phyloP scores from a whole-genome alignment of 2,113 vertebrate genomes.

The Saguinus midas region DNA sequence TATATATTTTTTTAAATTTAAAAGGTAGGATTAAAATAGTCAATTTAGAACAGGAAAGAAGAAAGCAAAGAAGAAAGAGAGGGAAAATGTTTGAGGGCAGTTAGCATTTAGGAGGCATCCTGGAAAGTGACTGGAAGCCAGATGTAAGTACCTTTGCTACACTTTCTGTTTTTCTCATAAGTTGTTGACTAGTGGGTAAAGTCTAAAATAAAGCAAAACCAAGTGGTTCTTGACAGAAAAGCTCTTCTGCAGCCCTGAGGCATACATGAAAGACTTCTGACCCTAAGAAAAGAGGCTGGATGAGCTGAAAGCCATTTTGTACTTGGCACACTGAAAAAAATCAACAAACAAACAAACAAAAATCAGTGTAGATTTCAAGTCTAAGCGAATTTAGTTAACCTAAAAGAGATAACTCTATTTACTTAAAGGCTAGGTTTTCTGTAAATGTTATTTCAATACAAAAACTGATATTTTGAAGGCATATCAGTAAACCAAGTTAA shows the following conservation, averaged over 20 bases:
- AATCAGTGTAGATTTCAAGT: background rate
- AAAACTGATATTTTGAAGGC: background rate
- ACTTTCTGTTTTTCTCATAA: background rate
- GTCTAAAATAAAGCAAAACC: background rate
- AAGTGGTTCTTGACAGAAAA: background rate
- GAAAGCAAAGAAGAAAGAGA: background rate
- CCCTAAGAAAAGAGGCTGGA: background rate
- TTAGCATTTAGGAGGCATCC: background rate
- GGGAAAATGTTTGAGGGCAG: background rate
- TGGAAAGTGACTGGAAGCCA: background rate
- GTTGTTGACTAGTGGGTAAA: background rate
- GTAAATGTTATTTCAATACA: background rate
- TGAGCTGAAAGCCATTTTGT: background rate
- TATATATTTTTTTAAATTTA: background rate
- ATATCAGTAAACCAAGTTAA: background rate
- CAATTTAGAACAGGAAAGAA: background rate
- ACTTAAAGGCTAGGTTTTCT: background rate
- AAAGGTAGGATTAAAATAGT: background rate
- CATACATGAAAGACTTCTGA: background rate
- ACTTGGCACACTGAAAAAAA: background rate
- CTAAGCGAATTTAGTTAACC: background rate
- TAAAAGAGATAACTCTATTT: background rate
- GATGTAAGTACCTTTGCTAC: background rate
- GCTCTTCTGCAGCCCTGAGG: background rate
- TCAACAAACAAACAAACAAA: background rate